A percentile compares a stretch with the other conserved stretches of the same genome.
phyloP scores from a whole-genome alignment of 2,888 invertebrate species.

The Cloeon dipterum region DNA sequence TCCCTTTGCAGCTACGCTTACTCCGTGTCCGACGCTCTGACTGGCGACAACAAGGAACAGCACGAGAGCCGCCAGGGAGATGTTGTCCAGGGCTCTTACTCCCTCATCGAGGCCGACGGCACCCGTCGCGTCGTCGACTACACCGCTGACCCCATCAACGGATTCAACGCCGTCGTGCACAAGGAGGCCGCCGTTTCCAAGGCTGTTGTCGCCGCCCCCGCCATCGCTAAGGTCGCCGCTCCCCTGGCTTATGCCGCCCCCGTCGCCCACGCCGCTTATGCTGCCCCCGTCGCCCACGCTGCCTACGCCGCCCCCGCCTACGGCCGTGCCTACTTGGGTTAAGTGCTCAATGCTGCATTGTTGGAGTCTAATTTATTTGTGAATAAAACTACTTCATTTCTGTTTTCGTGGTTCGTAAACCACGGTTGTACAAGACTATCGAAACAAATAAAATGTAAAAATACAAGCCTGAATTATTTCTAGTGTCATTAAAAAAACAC shows the following conservation, averaged over 20 bases:
- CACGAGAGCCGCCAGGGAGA: constrained; percentile 4
- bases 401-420: too few relatives aligned
- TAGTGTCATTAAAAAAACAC: too few relatives aligned
- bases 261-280: constrained; percentile 13
- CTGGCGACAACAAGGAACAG: constrained; percentile 5
- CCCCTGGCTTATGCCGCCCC: constrained; percentile 2
- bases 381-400: too few relatives aligned
- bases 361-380: too few relatives aligned
- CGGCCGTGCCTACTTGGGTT: neutral
- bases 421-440: too few relatives aligned
- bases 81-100: constrained; percentile 4
- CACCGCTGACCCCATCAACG: constrained; percentile 6
- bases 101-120: constrained; percentile 5
- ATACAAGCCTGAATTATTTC: too few relatives aligned
- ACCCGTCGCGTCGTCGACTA: constrained; percentile 6
- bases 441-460: too few relatives aligned
- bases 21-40: constrained; percentile 2
- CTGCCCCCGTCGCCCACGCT: constrained; percentile 10
- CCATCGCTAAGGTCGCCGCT: neutral
- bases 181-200: constrained; percentile 1
- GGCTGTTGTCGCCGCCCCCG: constrained; percentile 3
- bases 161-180: constrained; percentile 6
- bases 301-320: constrained; percentile 2
- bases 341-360: neutral
- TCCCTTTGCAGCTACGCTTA: too few relatives aligned